Percentiles rank a stretch among this genome's conserved stretches.
These are phyloP conservation scores for Pollachius pollachius DNA, from an alignment of 2,113 vertebrate genomes.

Conservation along the genomic window DNA sequence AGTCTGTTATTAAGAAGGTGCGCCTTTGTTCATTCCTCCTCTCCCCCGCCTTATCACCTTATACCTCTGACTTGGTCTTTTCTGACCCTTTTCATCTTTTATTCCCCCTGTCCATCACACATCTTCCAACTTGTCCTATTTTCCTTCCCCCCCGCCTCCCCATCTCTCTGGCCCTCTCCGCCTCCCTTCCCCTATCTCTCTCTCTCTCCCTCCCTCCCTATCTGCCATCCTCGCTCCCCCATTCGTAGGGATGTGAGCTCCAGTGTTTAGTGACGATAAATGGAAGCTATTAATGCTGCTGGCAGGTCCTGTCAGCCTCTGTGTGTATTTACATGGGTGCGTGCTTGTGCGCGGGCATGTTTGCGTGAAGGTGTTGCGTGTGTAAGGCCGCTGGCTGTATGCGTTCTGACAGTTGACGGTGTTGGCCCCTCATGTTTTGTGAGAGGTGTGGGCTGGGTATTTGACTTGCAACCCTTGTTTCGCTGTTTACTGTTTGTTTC, in stretches of 20 bases:
- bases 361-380: slow-evolving; percentile 12
- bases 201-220: slow-evolving; percentile 3
- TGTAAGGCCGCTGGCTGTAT: slow-evolving; percentile 29
- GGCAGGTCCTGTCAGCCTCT: slow-evolving; percentile 46
- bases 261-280: slow-evolving; percentile 59
- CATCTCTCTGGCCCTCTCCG: slow-evolving; percentile 19
- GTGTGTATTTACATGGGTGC: slow-evolving; percentile 7
- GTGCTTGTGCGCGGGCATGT: slow-evolving; percentile 8
- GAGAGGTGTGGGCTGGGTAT: neutral
- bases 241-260: slow-evolving; percentile 9
- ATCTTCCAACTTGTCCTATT: slow-evolving; percentile 17
- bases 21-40: too few species aligned
- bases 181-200: neutral
- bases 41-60: neutral
- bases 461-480: neutral
- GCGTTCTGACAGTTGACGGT: slow-evolving; percentile 36
- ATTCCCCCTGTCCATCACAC: slow-evolving; percentile 7
- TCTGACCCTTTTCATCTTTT: neutral
- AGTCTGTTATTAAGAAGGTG: too few species aligned
- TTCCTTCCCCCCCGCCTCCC: neutral
- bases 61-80: too few species aligned
- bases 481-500: neutral
- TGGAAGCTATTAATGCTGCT: slow-evolving; percentile 62
- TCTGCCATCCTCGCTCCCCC: neutral
- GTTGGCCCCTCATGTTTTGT: slow-evolving; percentile 17